Evolutionary conservation across 2,113 vertebrate species (phyloP), one percentile per base, ranked within the genome.

Genomic region (Lasiurus borealis): DNA sequence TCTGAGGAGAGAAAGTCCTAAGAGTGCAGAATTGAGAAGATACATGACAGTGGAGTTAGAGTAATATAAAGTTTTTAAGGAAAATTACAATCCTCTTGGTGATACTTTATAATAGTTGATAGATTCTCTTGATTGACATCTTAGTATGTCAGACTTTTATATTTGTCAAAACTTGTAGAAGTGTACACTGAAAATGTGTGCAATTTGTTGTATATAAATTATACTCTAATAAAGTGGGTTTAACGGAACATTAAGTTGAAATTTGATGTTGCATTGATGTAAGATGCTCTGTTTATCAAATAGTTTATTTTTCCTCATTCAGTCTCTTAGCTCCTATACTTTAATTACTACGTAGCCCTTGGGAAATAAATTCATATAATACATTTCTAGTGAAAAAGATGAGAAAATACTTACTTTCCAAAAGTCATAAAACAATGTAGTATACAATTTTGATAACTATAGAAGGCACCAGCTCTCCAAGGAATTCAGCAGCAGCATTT

Each of bases 101-200:
- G 59, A 86, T 27, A 81, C 44, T 89, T 89, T 75, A 62, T 77
- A 71, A 62, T 92, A 46, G 27, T 64, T 72, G 6, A 52, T 54
- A 52, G 18, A 91, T 6, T 93, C 27, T 89, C 1, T 2, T 90
- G 68, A 75, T 82, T 87, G 29, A 19, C 3, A 6, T 84, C 19
- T 5, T 27, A 40, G 29, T 77, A 66, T 34, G 44, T 88, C 44
- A 16, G 16, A 13, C 36, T 80, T 92, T 52, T 59, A 46, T 44
- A 57, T 87, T 84, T 97, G 25, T 87, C 71, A 84, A 50, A 81
- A 66, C 69, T 88, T 88, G 52, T 29, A 80, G 34, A 97, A 91
- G 29, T 72, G 31, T 82, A 25, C 4, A 54, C 14, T 83, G 86
- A 36, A 93, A 90, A 80, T 88, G 14, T 54, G n/a, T 76, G 13